Evolutionary conservation across 1,140 invertebrate genomes (phyloP), one percentile per base, ranked within the genome.

Genomic region (Drosophila bifasciata): DNA sequence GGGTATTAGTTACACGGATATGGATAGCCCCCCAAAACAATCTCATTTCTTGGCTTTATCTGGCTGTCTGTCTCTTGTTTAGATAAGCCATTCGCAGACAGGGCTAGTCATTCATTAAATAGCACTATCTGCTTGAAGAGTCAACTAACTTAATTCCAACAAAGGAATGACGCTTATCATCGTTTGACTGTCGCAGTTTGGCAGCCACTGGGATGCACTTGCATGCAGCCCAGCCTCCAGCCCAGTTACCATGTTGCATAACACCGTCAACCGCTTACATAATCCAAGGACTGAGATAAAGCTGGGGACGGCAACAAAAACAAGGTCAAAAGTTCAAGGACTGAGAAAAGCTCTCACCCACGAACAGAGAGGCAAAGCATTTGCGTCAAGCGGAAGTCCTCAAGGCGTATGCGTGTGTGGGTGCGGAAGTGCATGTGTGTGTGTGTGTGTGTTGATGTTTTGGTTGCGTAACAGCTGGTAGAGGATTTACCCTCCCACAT

Each of bases 261-360:
- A 86, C 59, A n/a, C n/a, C n/a, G n/a, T 9, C 51, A 57, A 45
- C 44, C 32, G 59, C 68, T 81, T 81, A 78, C 43, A 78, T 83
- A 85, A 85, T 63, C 57, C 2, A 44, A 50, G 50, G 13, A 39
- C 44, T 21, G 16, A 40, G 48, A 36, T 16, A 23, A 16, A 36
- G 32, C 32, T 36, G 9, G 13, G 11, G 11, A 11, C 9, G 9
- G 28, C 21, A 16, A 9, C 40, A 21, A 32, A 85, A 86, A 86
- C 81, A 86, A 86, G 81, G 81, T 86, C 81, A 86, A 67, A 81
- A 77, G 81, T 86, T 86, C 81, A 86, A 88, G 81, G 81, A 86
- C 81, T 86, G 76, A 39, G 43, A 59, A 85, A 86, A 85, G 80
- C 81, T 86, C 46, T 1, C 44, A 7, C 13, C 48, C 39, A 67